phyloP scores from a whole-genome alignment of 2,888 invertebrate genomes.

The Stenchaetothrips biformis region DNA sequence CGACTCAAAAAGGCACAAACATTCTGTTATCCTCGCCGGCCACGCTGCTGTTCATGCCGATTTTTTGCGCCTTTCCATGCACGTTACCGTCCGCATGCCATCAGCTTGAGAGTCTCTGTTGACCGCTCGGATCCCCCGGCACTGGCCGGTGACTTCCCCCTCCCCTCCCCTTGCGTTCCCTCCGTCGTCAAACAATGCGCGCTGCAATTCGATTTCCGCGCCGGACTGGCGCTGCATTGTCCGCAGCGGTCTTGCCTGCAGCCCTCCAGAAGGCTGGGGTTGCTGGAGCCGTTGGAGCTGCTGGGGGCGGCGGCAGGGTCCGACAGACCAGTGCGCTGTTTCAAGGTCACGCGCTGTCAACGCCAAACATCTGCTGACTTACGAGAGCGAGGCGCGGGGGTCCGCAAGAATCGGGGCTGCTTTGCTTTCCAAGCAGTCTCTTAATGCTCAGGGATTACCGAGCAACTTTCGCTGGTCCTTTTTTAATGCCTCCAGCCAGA shows the following conservation, averaged over 20 bases:
- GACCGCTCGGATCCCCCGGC: no score
- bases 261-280: background rate
- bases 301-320: background rate
- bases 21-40: no score
- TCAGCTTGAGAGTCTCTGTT: no score
- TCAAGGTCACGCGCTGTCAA: background rate
- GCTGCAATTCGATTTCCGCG: background rate
- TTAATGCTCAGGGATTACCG: no score
- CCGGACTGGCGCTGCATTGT: background rate
- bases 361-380: background rate
- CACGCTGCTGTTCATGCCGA: background rate
- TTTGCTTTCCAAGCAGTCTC: no score
- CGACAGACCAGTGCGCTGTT: background rate
- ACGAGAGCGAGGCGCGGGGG: background rate
- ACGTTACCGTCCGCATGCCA: no score
- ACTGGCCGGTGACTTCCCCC: no score
- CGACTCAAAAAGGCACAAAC: background rate
- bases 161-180: background rate
- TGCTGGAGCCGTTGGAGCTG: background rate
- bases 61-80: background rate
- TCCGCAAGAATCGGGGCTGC: no score
- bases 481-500: no score
- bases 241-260: background rate
- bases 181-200: no score
- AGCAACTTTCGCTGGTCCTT: no score